A percentile compares a stretch with the other conserved stretches of the same genome.
phyloP scores from a whole-genome alignment of 2,797 vertebrate species.

The Sebastiscus albofasciatus region DNA sequence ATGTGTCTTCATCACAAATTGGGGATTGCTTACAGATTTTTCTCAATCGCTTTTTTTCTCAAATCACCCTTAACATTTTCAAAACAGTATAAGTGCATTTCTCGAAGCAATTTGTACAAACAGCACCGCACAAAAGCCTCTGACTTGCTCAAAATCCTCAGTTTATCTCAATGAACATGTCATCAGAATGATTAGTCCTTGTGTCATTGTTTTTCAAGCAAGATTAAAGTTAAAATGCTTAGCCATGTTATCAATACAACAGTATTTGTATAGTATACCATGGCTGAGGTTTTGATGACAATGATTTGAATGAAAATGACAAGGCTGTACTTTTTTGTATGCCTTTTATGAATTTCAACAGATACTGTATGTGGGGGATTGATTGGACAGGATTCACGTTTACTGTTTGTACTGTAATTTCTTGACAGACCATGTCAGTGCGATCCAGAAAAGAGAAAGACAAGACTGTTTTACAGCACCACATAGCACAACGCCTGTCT shows the following conservation, averaged over 20 bases:
- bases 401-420: not conserved
- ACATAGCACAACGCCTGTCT: not conserved
- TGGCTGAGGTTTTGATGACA: no score
- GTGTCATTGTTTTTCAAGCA: no score
- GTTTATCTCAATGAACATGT: not conserved
- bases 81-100: not conserved
- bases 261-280: no score
- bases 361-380: not conserved
- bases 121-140: no score
- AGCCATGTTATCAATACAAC: no score
- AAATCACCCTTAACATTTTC: not conserved
- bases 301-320: no score
- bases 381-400: not conserved
- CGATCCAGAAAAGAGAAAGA: not conserved
- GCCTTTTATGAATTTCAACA: no score
- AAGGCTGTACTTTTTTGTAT: no score
- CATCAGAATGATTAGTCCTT: no score
- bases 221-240: no score
- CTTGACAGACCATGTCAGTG: not conserved
- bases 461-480: not conserved
- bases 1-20: constrained; percentile 36
- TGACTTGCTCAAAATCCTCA: not conserved
- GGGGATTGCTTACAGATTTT: not conserved
- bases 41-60: not conserved
- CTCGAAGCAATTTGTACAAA: not conserved